Conservation (phyloP, 2,113 vertebrate species). For the Galemys pyrenaicus region DNA sequence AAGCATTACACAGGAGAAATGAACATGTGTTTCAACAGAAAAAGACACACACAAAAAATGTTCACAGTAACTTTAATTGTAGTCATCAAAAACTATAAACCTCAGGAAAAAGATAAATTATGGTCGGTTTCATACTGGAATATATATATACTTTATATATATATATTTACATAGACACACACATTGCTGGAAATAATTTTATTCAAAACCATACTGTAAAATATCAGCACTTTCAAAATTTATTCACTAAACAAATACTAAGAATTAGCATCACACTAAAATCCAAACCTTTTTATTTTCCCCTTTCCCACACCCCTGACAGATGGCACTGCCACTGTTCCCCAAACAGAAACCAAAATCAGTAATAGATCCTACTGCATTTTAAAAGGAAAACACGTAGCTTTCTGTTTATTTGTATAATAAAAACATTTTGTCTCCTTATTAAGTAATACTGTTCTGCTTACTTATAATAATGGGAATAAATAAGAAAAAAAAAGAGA, state of each 20-base stretch:
- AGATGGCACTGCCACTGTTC: background rate
- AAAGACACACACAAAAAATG: background rate
- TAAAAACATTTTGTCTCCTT: background rate
- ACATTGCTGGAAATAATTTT: background rate
- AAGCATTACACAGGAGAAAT: background rate
- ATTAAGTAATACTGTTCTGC: background rate
- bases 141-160: background rate
- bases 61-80: background rate
- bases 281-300: background rate
- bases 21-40: background rate
- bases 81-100: background rate
- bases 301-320: background rate
- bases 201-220: slow-evolving; percentile 37
- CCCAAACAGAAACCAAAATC: background rate
- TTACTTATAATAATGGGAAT: background rate
- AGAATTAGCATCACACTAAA: slow-evolving; percentile 29
- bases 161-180: too few species aligned
- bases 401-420: background rate
- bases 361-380: background rate
- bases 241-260: slow-evolving; percentile 21
- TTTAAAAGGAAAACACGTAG: background rate
- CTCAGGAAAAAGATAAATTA: background rate
- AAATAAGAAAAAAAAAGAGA: background rate
- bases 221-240: slow-evolving; percentile 4
- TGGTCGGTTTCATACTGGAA: background rate